phyloP scores from a whole-genome alignment of 2,113 vertebrate genomes.

The Passer montanus region DNA sequence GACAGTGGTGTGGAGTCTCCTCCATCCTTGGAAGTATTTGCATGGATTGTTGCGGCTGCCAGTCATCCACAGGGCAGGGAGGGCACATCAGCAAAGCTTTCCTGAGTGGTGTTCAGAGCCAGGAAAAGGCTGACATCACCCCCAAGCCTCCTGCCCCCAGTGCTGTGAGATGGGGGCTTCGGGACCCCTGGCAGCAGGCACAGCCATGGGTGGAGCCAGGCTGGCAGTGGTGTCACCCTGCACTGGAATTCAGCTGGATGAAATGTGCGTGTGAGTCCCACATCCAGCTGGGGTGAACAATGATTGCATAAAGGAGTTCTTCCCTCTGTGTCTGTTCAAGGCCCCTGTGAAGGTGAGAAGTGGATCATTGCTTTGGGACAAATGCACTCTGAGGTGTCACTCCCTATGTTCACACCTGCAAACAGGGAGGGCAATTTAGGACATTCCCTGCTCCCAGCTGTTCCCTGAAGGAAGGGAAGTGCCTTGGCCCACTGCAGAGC shows the following conservation, averaged over 20 bases:
- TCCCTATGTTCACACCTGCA: not conserved
- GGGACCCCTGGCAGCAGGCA: no score
- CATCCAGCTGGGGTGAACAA: not conserved
- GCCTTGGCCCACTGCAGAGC: not conserved
- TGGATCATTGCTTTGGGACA: not conserved
- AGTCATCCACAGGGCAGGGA: not conserved
- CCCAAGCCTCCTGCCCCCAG: not conserved
- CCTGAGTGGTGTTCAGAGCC: not conserved
- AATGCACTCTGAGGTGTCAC: not conserved
- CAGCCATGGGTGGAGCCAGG: not conserved
- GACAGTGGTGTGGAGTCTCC: not conserved
- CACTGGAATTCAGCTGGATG: rapidly evolving
- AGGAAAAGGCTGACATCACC: not conserved
- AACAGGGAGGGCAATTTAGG: not conserved
- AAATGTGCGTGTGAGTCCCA: not conserved
- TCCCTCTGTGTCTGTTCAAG: not conserved
- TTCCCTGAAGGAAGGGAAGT: not conserved
- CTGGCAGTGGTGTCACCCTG: not conserved
- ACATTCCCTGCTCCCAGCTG: not conserved
- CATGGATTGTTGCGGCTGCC: not conserved
- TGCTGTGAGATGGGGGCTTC: not conserved
- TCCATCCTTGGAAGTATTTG: not conserved
- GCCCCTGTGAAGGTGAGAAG: not conserved
- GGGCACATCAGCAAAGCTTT: not conserved
- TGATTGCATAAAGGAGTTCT: not conserved